Evolutionary conservation across 2,113 vertebrate species (phyloP).

Genomic region (Megatriorchis doriae): DNA sequence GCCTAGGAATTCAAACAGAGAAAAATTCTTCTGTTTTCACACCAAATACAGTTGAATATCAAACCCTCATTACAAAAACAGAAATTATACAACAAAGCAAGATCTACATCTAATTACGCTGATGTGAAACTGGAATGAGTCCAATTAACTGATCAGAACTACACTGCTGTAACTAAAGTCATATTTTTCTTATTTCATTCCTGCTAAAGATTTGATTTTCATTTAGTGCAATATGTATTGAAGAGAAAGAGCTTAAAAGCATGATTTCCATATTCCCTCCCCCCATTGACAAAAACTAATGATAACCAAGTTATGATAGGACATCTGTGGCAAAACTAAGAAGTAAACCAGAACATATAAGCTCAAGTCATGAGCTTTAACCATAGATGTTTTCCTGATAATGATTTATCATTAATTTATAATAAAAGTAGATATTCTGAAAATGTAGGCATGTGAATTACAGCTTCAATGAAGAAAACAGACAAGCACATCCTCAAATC

Average conservation of each 20-base stretch:
- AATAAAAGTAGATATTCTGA: background rate
- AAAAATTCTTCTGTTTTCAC: background rate
- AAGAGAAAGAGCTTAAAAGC: background rate
- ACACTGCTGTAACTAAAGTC: background rate
- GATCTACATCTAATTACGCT: background rate
- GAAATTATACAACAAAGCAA: background rate
- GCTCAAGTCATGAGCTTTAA: background rate
- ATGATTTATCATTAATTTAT: background rate
- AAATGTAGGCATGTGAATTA: background rate
- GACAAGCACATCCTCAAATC: background rate
- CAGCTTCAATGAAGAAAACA: background rate
- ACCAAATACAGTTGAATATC: background rate
- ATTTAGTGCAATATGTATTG: background rate
- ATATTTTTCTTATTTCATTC: background rate
- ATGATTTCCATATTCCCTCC: background rate
- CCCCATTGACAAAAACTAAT: background rate
- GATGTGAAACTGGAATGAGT: background rate
- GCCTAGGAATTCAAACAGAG: slow-evolving; percentile 1
- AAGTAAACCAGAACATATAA: background rate
- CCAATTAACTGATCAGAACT: background rate
- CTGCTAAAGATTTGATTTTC: background rate
- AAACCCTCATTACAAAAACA: background rate
- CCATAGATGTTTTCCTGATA: background rate
- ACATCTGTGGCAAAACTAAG: background rate
- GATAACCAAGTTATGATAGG: background rate